Percentiles rank a stretch among this genome's conserved stretches.
Evolutionary conservation across 2,888 invertebrate species (phyloP).

Genomic region (Dynastes grantii): DNA sequence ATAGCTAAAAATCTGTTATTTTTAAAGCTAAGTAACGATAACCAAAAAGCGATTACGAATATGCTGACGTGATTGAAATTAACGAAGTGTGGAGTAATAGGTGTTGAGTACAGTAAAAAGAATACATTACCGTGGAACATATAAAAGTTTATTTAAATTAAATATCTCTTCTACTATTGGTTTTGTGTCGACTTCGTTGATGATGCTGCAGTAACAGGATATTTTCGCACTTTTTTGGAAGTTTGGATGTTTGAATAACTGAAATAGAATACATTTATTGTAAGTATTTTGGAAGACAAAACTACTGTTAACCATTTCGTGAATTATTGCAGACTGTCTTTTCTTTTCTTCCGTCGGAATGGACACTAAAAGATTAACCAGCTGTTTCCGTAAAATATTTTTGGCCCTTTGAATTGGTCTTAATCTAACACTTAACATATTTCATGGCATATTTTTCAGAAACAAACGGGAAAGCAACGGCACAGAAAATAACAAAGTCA

Average conservation of each 20-base stretch:
- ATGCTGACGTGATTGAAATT: too few relatives aligned
- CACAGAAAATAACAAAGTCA: constrained; percentile 19
- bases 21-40: too few relatives aligned
- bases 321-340: constrained; percentile 72
- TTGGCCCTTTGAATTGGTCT: constrained; percentile 66
- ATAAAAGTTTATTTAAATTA: constrained; percentile 79
- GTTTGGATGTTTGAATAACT: constrained; percentile 72
- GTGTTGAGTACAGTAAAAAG: too few relatives aligned
- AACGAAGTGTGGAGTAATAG: too few relatives aligned
- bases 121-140: constrained; percentile 81
- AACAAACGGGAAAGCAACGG: constrained; percentile 9
- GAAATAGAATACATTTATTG: constrained; percentile 26
- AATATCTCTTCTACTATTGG: constrained; percentile 80
- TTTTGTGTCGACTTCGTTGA: constrained; percentile 83
- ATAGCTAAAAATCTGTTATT: too few relatives aligned
- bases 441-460: constrained; percentile 15
- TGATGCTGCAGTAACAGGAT: constrained; percentile 84
- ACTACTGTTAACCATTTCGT: constrained; percentile 70
- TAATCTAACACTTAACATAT: constrained; percentile 22
- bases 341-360: constrained; percentile 69
- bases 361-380: constrained; percentile 68
- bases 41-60: too few relatives aligned
- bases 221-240: constrained; percentile 76
- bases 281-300: not conserved
- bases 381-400: constrained; percentile 70